Percentiles rank a stretch among this genome's conserved stretches.
These are phyloP conservation scores for Chamaetylas fuelleborni DNA, from an alignment of 2,113 vertebrate genomes.

Conservation along the genomic window DNA sequence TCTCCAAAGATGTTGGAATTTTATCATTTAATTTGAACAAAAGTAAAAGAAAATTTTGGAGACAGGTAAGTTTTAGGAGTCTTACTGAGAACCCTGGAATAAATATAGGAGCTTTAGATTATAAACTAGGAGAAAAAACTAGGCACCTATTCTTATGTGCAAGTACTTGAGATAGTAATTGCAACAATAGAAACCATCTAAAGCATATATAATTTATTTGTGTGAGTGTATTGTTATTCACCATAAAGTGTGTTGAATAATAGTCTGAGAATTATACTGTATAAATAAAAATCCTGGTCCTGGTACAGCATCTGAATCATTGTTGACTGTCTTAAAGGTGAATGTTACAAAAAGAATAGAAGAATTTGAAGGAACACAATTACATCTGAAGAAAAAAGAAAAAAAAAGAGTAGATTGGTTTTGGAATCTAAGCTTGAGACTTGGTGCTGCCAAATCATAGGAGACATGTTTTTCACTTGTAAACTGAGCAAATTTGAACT, in stretches of 20 bases:
- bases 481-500: background rate
- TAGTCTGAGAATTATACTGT: background rate
- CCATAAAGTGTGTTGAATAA: background rate
- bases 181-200: background rate
- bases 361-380: background rate
- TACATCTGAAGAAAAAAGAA: background rate
- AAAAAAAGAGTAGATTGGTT: background rate
- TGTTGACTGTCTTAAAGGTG: background rate
- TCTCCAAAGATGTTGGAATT: background rate
- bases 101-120: background rate
- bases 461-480: background rate
- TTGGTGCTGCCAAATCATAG: background rate
- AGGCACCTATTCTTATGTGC: background rate
- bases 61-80: background rate
- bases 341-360: background rate
- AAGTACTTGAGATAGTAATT: background rate
- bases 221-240: background rate
- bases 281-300: background rate
- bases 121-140: background rate
- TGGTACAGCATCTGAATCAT: background rate
- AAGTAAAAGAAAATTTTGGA: background rate
- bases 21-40: background rate
- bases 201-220: background rate
- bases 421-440: background rate
- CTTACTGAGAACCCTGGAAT: background rate